These are phyloP conservation scores for Clarias gariepinus DNA, from an alignment of 2,113 vertebrate genomes.

Conservation along the genomic window DNA sequence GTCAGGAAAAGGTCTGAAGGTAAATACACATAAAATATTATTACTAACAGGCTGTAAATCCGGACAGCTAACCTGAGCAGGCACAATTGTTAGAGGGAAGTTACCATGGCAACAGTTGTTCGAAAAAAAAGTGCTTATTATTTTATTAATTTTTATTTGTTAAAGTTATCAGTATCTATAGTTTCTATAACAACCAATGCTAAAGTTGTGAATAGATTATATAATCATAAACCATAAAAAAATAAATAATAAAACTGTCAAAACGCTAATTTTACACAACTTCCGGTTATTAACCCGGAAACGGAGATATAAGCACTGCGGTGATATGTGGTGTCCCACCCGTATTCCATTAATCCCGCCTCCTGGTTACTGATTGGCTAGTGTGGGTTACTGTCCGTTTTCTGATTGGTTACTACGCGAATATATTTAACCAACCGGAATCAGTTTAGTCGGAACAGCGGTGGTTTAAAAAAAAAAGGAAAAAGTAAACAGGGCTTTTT, in stretches of 20 bases:
- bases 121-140: background rate
- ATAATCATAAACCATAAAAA: background rate
- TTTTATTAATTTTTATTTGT: background rate
- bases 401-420: background rate
- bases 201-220: background rate
- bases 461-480: background rate
- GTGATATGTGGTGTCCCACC: too few species aligned
- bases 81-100: background rate
- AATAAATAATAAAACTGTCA: background rate
- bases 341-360: background rate
- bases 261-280: background rate
- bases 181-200: background rate
- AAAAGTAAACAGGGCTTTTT: background rate
- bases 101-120: background rate
- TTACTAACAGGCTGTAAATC: background rate
- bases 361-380: background rate
- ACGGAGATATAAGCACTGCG: background rate
- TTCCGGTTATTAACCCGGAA: background rate
- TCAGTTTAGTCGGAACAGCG: background rate
- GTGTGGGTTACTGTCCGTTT: background rate
- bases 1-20: background rate
- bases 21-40: background rate
- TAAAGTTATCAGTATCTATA: background rate
- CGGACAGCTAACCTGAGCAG: background rate
- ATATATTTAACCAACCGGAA: background rate